Base-by-base conservation (phyloP, 2,113 vertebrate species). In the Osmerus eperlanus region DNA sequence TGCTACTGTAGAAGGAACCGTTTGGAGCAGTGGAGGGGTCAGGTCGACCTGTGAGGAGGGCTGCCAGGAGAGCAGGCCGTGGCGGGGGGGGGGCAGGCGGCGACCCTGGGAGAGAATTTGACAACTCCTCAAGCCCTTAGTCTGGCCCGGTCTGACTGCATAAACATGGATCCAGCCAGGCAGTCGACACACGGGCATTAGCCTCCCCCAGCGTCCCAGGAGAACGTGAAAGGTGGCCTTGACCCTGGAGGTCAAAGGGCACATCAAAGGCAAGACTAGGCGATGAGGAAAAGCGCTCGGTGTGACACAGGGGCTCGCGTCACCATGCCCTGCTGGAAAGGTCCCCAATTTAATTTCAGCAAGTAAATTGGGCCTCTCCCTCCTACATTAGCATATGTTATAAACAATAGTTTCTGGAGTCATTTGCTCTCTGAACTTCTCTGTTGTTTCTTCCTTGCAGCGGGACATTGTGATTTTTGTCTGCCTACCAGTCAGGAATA, bases 211-310 rank as follows among this genome's bases (percentile, higher is more conserved):
- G 25, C n/a, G 58, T 52, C 60, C 60, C 60, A 32, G 60, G 62
- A 18, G 81, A 51, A 52, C 52, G 56, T 67, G 55, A 85, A 79
- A 58, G 28, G 61, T 76, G 59, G 70, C 59, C 41, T 66, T 83
- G 41, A 83, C 74, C 71, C 59, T n/a, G 25, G 28, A 78, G 68
- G 77, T 78, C 76, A 81, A 81, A 85, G 80, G 68, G 67, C 72
- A 81, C 15, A 32, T 76, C 84, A 83, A 70, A 72, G 67, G 58
- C 60, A 11, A 61, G 69, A 56, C 53, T 60, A 58, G 52, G 70
- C 58, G 65, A 75, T 66, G 74, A 78, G 28, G 29, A 77, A 56
- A 75, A 75, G 54, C 52, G 70, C 65, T 65, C 36, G 56, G n/a
- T 36, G 23, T 52, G 55, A 13, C 59, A 62, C 74, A 53, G 21